phyloP scores from a whole-genome alignment of 1,140 invertebrate species.

The Pygmarrhopalites habei region DNA sequence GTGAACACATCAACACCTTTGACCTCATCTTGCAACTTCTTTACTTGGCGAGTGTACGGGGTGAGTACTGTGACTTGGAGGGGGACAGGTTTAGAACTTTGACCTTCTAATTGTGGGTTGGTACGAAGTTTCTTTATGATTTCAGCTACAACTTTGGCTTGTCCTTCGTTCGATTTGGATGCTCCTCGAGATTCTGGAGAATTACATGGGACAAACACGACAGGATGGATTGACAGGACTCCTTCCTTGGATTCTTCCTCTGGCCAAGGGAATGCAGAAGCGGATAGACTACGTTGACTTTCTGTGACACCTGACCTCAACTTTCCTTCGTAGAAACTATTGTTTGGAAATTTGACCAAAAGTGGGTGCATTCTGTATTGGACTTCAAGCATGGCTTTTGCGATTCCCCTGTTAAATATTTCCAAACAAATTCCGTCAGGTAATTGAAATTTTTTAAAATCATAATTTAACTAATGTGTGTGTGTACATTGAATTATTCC shows the following conservation, averaged over 20 bases:
- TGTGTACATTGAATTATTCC: too few relatives aligned
- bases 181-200: neutral
- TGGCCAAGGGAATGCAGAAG: conserved; percentile 13
- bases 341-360: conserved; percentile 41
- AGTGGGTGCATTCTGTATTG: conserved; percentile 53
- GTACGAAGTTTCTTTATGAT: conserved; percentile 6
- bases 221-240: neutral
- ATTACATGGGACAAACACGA: neutral
- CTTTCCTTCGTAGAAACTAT: conserved; percentile 47
- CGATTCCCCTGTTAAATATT: neutral
- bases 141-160: neutral
- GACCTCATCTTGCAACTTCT: neutral
- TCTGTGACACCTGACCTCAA: conserved; percentile 43
- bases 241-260: conserved; percentile 29
- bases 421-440: too few relatives aligned
- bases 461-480: too few relatives aligned
- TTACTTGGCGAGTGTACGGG: conserved; percentile 17
- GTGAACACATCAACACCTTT: conserved; percentile 44
- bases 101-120: too few relatives aligned
- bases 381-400: conserved; percentile 43
- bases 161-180: neutral
- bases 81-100: too few relatives aligned
- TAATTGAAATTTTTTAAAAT: too few relatives aligned
- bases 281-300: neutral
- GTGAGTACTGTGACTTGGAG: conserved; percentile 19